Conservation (phyloP, 2,113 vertebrate species). For the Halichoerus grypus region DNA sequence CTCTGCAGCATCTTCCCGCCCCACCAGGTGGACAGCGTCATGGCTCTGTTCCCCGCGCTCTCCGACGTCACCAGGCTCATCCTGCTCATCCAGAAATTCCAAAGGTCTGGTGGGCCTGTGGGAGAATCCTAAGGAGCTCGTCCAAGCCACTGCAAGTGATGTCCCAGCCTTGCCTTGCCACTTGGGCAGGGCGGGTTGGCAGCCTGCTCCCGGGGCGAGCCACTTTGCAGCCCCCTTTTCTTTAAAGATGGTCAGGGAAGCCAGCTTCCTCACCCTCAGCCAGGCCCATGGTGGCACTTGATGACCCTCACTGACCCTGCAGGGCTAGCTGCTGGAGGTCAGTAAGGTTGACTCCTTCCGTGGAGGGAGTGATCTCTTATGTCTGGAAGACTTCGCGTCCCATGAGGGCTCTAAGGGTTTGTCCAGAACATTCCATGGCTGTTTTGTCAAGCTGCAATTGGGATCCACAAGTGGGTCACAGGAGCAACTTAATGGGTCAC, state of each 20-base stretch:
- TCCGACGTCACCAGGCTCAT: conserved; percentile 83
- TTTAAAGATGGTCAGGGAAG: not conserved
- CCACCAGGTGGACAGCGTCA: conserved; percentile 78
- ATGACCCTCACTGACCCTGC: not conserved
- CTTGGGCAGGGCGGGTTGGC: not conserved
- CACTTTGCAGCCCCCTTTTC: not conserved
- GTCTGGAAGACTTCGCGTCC: not conserved
- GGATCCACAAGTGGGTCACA: not conserved
- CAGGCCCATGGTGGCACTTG: not conserved
- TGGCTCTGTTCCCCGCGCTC: conserved; percentile 80
- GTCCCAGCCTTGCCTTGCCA: not conserved
- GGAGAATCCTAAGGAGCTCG: not conserved
- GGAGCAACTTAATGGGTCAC: not conserved
- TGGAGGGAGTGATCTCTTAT: not conserved
- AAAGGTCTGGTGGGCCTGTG: not conserved
- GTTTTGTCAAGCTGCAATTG: not conserved
- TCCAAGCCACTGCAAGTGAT: rapidly evolving
- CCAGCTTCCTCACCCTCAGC: not conserved
- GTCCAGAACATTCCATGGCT: not conserved
- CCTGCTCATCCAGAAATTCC: conserved; percentile 81
- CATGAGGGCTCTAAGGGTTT: not conserved
- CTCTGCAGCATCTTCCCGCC: conserved; percentile 87
- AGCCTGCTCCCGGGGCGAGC: too few species aligned
- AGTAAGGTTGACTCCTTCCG: not conserved
- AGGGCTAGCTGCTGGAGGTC: not conserved